Evolutionary conservation across 2,888 invertebrate genomes (phyloP).

Genomic region (Trachelus iudaicus): DNA sequence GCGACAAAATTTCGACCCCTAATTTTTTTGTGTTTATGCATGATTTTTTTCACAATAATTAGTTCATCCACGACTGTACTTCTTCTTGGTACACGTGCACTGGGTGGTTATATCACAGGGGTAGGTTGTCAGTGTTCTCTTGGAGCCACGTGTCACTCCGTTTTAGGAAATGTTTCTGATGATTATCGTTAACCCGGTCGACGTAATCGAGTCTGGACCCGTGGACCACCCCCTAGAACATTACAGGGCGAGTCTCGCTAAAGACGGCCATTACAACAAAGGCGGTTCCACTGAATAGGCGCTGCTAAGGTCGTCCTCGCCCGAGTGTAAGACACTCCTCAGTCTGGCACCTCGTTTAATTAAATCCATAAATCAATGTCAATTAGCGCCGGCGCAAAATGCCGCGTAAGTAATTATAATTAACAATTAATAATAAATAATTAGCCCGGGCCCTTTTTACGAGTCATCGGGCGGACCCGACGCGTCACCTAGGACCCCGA

Average conservation of each 20-base stretch:
- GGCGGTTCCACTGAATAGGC: slow-evolving; percentile 51
- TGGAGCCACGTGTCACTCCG: too few species aligned
- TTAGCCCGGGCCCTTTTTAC: slow-evolving; percentile 27
- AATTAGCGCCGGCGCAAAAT: slow-evolving; percentile 49
- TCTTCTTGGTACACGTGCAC: too few species aligned
- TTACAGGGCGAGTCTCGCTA: background rate
- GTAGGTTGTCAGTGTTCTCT: too few species aligned
- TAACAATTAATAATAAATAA: slow-evolving; percentile 61
- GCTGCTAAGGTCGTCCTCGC: slow-evolving; percentile 51
- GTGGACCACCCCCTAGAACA: background rate
- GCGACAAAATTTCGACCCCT: background rate
- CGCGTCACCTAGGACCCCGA: background rate
- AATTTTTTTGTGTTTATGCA: background rate
- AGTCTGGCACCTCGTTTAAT: slow-evolving; percentile 58
- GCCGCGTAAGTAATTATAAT: slow-evolving; percentile 58
- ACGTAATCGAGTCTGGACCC: background rate
- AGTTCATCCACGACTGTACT: background rate
- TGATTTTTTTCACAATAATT: background rate
- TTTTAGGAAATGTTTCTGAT: background rate
- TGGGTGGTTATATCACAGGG: too few species aligned
- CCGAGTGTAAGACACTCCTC: slow-evolving; percentile 52
- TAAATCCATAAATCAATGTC: slow-evolving; percentile 65
- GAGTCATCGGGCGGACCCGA: slow-evolving; percentile 19
- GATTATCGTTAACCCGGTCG: background rate
- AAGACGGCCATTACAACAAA: slow-evolving; percentile 41